A percentile compares a stretch with the other conserved stretches of the same genome.
Evolutionary conservation across 2,888 invertebrate species (phyloP).

Genomic region (Nemapogon koenigi): DNA sequence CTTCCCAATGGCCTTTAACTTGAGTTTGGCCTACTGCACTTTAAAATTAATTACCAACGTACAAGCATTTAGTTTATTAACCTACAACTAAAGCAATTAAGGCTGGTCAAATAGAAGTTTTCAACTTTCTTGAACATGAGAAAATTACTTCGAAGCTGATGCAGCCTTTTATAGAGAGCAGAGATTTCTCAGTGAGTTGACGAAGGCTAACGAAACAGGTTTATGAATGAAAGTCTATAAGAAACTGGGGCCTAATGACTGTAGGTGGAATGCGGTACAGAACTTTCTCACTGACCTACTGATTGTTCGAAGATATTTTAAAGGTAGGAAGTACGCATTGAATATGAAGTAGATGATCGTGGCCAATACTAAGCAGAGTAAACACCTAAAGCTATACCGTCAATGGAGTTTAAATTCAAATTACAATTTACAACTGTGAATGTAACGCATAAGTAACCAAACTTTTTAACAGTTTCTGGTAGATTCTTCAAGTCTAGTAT

Average conservation of each 20-base stretch:
- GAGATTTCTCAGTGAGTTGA: constrained; percentile 43
- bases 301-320: constrained; percentile 10
- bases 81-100: constrained; percentile 8
- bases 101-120: constrained; percentile 5
- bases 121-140: constrained; percentile 6
- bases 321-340: constrained; percentile 9
- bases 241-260: constrained; percentile 37
- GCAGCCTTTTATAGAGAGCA: constrained; percentile 7
- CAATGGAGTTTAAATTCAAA: no score
- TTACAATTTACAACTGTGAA: no score
- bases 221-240: constrained; percentile 7
- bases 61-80: constrained; percentile 4
- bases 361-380: no score
- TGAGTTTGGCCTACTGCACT: no score
- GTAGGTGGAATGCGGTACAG: constrained; percentile 32
- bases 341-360: constrained; percentile 9
- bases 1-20: no score
- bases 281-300: constrained; percentile 37
- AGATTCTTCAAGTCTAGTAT: no score
- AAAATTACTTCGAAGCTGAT: constrained; percentile 7
- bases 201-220: constrained; percentile 4
- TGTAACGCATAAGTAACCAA: no score
- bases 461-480: no score
- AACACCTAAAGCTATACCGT: no score
- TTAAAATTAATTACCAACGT: no score